A percentile compares a stretch with the other conserved stretches of the same genome.
Evolutionary conservation across 2,797 vertebrate species (phyloP).

Genomic region (Argyrosomus regius): DNA sequence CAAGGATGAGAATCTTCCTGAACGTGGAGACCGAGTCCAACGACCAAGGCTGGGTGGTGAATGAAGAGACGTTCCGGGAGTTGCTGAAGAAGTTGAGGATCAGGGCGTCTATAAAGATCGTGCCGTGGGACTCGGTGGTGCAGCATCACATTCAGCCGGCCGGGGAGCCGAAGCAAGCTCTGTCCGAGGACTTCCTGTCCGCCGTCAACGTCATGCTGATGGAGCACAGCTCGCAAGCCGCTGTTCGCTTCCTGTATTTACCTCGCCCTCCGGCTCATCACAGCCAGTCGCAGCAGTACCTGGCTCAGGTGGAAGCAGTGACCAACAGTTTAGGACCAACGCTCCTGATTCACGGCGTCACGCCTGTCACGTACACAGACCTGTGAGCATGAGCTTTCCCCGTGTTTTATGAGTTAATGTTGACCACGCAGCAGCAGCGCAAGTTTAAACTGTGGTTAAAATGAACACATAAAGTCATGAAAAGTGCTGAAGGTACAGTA

Average conservation of each 20-base stretch:
- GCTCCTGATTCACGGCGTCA: slow-evolving; percentile 91
- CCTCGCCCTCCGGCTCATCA: slow-evolving; percentile 87
- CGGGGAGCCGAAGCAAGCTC: slow-evolving; percentile 19
- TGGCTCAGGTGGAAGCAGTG: slow-evolving; percentile 87
- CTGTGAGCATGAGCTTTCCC: slow-evolving; percentile 78
- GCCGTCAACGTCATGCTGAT: slow-evolving; percentile 86
- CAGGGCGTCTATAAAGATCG: slow-evolving; percentile 90
- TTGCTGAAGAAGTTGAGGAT: slow-evolving; percentile 91
- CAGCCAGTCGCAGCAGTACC: slow-evolving; percentile 84
- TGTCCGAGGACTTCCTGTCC: slow-evolving; percentile 82
- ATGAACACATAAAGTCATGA: slow-evolving; percentile 15
- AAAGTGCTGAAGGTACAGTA: slow-evolving; percentile 1
- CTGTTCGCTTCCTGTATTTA: slow-evolving; percentile 92
- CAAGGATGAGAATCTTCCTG: slow-evolving; percentile 91
- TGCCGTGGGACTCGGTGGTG: slow-evolving; percentile 89
- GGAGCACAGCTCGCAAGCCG: slow-evolving; percentile 88
- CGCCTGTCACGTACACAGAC: slow-evolving; percentile 93
- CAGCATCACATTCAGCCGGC: slow-evolving; percentile 47
- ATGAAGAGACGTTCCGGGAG: slow-evolving; percentile 90
- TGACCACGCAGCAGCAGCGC: background rate
- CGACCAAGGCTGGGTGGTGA: slow-evolving; percentile 89
- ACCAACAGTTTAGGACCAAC: slow-evolving; percentile 90
- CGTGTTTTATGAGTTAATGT: background rate
- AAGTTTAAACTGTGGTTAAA: slow-evolving; percentile 26
- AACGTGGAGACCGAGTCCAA: slow-evolving; percentile 87